These are phyloP conservation scores for Euura saliciscinereae DNA, from an alignment of 1,140 invertebrate species.

Conservation along the genomic window DNA sequence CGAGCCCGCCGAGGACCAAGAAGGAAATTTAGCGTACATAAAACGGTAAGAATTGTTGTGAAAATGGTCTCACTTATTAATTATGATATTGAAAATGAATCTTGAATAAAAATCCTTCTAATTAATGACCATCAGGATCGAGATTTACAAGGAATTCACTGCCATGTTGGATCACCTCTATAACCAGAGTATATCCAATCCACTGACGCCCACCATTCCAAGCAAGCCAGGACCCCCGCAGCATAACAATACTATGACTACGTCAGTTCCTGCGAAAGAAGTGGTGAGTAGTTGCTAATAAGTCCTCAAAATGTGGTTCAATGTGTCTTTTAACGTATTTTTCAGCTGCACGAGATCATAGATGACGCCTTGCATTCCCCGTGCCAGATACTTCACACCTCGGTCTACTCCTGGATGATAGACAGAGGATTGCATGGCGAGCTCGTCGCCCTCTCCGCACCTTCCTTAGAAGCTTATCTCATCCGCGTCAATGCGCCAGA, in stretches of 20 bases:
- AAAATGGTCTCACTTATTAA: neutral
- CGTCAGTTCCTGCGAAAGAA: conserved; percentile 49
- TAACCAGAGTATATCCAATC: conserved; percentile 67
- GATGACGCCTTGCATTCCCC: conserved; percentile 60
- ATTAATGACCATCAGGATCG: conserved; percentile 53
- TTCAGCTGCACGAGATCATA: conserved; percentile 57
- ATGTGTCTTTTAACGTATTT: conserved; percentile 14
- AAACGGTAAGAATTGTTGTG: conserved; percentile 59
- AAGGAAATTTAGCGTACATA: conserved; percentile 73
- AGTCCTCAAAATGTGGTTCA: neutral
- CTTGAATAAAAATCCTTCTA: conserved; percentile 12
- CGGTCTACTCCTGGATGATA: conserved; percentile 94
- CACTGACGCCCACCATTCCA: conserved; percentile 53
- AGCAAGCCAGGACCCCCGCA: conserved; percentile 47
- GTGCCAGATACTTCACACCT: conserved; percentile 90
- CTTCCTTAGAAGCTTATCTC: conserved; percentile 84
- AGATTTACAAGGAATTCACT: conserved; percentile 88
- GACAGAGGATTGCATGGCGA: conserved; percentile 77
- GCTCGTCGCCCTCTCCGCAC: conserved; percentile 76
- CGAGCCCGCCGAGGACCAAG: conserved; percentile 79
- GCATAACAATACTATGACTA: conserved; percentile 38
- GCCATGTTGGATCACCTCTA: conserved; percentile 81
- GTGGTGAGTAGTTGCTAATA: conserved; percentile 42
- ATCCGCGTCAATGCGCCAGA: conserved; percentile 77
- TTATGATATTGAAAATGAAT: conserved; percentile 4